Percentiles rank a stretch among this genome's conserved stretches.
phyloP scores from a whole-genome alignment of 30 jellyfish, hydroid and myxozoan species.

The Chrysaora quinquecirrha region DNA sequence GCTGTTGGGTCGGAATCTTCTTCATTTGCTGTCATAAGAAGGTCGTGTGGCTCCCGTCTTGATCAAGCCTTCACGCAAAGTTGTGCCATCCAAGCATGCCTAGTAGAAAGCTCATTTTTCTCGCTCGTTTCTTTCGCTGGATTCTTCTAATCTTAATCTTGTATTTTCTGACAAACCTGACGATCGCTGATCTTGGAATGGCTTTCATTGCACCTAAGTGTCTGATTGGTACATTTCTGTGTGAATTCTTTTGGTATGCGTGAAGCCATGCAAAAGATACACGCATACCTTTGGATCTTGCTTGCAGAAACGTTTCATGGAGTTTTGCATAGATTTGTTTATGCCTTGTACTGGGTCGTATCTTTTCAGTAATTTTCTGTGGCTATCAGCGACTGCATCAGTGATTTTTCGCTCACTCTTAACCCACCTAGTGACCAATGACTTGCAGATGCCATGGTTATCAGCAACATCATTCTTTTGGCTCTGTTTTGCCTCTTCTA shows the following conservation, averaged over 20 bases:
- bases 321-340: not conserved
- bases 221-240: not conserved
- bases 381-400: not conserved
- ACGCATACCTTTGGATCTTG: not conserved
- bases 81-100: not conserved
- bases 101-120: not conserved
- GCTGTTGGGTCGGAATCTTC: constrained; percentile 8
- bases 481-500: not conserved
- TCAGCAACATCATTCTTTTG: constrained; percentile 3
- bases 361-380: not conserved
- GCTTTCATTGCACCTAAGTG: not conserved
- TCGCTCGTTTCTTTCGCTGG: not conserved
- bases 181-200: not conserved
- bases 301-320: not conserved
- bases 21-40: not conserved
- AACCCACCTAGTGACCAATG: constrained; percentile 8
- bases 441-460: too few species aligned
- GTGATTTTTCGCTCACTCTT: not conserved
- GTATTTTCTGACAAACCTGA: not conserved
- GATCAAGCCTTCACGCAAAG: not conserved
- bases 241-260: not conserved
- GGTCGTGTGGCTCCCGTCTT: not conserved
- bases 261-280: not conserved
- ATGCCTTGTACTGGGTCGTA: not conserved
- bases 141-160: not conserved